These are phyloP conservation scores for Drosophila azteca DNA, from an alignment of 1,140 invertebrate genomes.

Conservation along the genomic window DNA sequence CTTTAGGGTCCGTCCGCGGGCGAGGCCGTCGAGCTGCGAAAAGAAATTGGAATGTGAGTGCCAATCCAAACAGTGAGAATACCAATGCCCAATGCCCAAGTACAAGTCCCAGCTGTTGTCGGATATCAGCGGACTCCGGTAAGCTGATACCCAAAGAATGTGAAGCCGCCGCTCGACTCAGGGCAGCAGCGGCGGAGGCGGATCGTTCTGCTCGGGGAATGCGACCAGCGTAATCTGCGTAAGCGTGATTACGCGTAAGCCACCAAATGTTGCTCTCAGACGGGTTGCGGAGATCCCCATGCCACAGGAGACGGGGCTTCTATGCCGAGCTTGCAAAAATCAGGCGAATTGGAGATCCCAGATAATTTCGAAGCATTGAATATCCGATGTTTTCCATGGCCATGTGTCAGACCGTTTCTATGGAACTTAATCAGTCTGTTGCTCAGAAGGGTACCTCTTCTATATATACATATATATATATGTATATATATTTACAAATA, in stretches of 20 bases:
- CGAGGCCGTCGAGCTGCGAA: slow-evolving; percentile 34
- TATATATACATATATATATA: too few species aligned
- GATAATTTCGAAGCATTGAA: too few species aligned
- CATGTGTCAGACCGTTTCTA: too few species aligned
- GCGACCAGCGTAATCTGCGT: slow-evolving; percentile 23
- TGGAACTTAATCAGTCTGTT: too few species aligned
- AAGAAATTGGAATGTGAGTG: slow-evolving; percentile 29
- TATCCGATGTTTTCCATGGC: too few species aligned
- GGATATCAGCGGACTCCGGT: slow-evolving; percentile 22
- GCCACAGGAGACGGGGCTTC: too few species aligned
- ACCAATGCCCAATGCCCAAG: background rate
- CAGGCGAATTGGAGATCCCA: too few species aligned
- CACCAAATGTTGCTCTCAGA: background rate
- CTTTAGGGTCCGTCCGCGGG: slow-evolving; percentile 28
- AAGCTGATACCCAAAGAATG: slow-evolving; percentile 47
- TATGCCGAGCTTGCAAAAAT: too few species aligned
- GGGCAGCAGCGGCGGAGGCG: background rate
- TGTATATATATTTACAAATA: too few species aligned
- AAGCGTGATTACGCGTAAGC: slow-evolving; percentile 6
- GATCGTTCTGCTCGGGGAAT: slow-evolving; percentile 31
- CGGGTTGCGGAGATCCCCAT: too few species aligned
- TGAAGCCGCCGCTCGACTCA: background rate
- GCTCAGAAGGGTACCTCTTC: too few species aligned
- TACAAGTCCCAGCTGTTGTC: slow-evolving; percentile 13
- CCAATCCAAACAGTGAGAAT: background rate